These are phyloP conservation scores for Strigops habroptila DNA, from an alignment of 2,113 vertebrate species.

Conservation along the genomic window DNA sequence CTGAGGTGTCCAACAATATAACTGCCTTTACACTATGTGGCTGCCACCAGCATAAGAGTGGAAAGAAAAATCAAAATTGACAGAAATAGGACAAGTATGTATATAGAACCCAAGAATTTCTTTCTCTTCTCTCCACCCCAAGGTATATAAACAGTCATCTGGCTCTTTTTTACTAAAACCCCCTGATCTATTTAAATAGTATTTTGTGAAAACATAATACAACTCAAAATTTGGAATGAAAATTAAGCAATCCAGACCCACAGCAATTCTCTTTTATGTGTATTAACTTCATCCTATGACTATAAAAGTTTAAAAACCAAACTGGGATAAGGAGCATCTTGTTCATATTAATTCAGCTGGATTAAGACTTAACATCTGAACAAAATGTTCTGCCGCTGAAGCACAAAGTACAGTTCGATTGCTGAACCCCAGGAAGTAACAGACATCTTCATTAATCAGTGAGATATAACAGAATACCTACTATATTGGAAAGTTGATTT, in stretches of 20 bases:
- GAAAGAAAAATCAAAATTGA: slow-evolving; percentile 69
- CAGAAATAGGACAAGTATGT: slow-evolving; percentile 68
- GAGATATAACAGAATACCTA: background rate
- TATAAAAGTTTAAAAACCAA: background rate
- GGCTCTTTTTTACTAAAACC: background rate
- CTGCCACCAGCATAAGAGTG: slow-evolving; percentile 55
- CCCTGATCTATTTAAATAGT: background rate
- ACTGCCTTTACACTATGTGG: slow-evolving; percentile 33
- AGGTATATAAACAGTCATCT: slow-evolving; percentile 18
- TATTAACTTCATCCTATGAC: background rate
- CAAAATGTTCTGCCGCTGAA: slow-evolving; percentile 20
- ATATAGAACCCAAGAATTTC: slow-evolving; percentile 39
- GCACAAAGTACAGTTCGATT: background rate
- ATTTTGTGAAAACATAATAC: background rate
- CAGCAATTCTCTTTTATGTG: background rate
- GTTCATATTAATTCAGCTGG: background rate
- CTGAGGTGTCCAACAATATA: slow-evolving; percentile 34
- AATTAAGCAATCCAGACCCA: background rate
- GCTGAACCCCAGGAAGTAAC: background rate
- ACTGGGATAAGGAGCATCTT: background rate
- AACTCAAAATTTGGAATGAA: background rate
- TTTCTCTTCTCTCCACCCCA: background rate
- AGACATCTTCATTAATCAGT: background rate
- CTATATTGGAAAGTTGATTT: background rate
- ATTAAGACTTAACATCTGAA: slow-evolving; percentile 30